Percentiles rank a stretch among this genome's conserved stretches.
Conservation (phyloP, 2,888 invertebrate genomes). For the Aphelenchoides bicaudatus region DNA sequence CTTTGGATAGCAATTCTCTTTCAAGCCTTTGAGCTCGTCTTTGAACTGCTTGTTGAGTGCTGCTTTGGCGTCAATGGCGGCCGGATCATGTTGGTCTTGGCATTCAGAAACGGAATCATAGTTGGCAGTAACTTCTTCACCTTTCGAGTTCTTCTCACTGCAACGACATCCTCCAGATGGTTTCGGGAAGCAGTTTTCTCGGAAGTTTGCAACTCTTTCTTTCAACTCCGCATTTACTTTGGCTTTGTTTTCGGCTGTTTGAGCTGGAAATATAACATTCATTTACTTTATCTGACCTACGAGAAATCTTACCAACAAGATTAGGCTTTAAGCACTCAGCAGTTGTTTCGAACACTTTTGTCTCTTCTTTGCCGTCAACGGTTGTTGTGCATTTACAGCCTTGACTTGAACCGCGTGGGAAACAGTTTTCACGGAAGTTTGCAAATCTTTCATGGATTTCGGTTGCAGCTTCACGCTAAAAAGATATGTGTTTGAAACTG, state of each 20-base stretch:
- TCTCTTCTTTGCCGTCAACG: constrained; percentile 39
- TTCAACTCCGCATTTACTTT: constrained; percentile 54
- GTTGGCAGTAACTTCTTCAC: constrained; percentile 47
- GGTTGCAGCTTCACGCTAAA: constrained; percentile 24
- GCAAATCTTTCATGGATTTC: constrained; percentile 41
- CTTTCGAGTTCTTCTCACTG: constrained; percentile 50
- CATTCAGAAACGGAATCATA: constrained; percentile 49
- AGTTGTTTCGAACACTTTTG: constrained; percentile 36
- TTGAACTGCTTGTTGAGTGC: constrained; percentile 37
- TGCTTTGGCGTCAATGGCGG: constrained; percentile 15
- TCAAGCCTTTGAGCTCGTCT: constrained; percentile 56
- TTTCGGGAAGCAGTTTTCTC: constrained; percentile 53
- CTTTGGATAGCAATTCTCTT: constrained; percentile 55
- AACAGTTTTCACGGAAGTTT: constrained; percentile 40
- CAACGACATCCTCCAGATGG: constrained; percentile 53
- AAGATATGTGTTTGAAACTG: too few species aligned
- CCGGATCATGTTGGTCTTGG: constrained; percentile 26
- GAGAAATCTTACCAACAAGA: constrained; percentile 29
- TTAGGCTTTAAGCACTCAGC: constrained; percentile 46
- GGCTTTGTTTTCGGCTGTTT: constrained; percentile 54
- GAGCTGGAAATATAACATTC: constrained; percentile 29
- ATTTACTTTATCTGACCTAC: background rate
- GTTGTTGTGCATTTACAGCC: constrained; percentile 47
- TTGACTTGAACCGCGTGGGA: constrained; percentile 29
- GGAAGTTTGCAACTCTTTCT: constrained; percentile 44